Conservation (phyloP, 1,140 invertebrate genomes). For the Orius laevigatus region DNA sequence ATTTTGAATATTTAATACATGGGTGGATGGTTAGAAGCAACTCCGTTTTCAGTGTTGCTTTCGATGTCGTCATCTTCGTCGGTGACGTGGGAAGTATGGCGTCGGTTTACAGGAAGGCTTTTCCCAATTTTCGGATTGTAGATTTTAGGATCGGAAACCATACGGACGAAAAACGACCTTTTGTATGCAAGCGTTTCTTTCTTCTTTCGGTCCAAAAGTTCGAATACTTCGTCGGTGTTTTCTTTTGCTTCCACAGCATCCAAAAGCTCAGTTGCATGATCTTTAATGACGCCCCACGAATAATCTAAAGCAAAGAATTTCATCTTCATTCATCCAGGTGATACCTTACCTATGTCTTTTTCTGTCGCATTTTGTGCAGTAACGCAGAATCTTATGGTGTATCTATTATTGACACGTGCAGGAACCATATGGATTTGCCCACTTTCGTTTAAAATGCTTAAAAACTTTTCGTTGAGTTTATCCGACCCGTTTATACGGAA, state of each 20-base stretch:
- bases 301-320: slow-evolving; percentile 38
- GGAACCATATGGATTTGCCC: slow-evolving; percentile 97
- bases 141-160: slow-evolving; percentile 93
- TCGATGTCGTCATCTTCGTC: slow-evolving; percentile 20
- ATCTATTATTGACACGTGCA: slow-evolving; percentile 74
- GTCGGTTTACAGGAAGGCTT: slow-evolving; percentile 37
- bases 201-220: slow-evolving; percentile 46
- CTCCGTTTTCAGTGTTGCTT: slow-evolving; percentile 9
- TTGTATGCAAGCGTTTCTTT: slow-evolving; percentile 69
- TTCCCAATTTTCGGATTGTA: slow-evolving; percentile 78
- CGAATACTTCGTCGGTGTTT: slow-evolving; percentile 46
- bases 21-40: background rate
- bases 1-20: background rate
- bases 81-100: slow-evolving; percentile 23
- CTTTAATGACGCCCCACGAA: slow-evolving; percentile 79
- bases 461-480: slow-evolving; percentile 81
- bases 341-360: slow-evolving; percentile 61
- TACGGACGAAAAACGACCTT: slow-evolving; percentile 87
- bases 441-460: slow-evolving; percentile 88
- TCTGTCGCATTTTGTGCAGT: slow-evolving; percentile 79
- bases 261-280: slow-evolving; percentile 65
- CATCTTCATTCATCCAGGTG: background rate
- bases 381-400: slow-evolving; percentile 89
- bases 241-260: slow-evolving; percentile 41
- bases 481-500: slow-evolving; percentile 73